Percentiles rank a stretch among this genome's conserved stretches.
Evolutionary conservation across 2,888 invertebrate genomes (phyloP).

Genomic region (Uropetala carovei): DNA sequence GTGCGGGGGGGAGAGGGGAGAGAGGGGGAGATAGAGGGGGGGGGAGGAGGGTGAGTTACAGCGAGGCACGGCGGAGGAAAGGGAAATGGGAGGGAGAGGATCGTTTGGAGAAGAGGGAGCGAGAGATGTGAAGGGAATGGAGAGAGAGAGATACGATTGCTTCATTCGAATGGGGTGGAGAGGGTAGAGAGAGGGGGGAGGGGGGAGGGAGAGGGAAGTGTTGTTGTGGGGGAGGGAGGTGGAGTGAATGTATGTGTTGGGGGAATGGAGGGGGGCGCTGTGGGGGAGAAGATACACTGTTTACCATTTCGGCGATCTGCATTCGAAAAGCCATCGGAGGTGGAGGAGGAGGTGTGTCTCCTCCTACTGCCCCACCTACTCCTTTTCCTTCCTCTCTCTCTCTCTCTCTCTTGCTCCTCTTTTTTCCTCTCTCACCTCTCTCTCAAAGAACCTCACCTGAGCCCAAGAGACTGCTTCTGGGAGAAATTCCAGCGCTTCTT

Average conservation of each 20-base stretch:
- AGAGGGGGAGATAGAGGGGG: not conserved
- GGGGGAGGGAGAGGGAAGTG: conserved; percentile 20
- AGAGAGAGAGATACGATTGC: conserved; percentile 53
- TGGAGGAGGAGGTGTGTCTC: not conserved
- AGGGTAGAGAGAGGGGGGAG: not conserved
- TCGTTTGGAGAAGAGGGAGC: conserved; percentile 66
- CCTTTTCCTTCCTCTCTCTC: not conserved
- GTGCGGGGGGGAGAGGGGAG: not conserved
- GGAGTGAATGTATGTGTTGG: not conserved
- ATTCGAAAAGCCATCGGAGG: conserved; percentile 60
- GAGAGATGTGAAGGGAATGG: not conserved
- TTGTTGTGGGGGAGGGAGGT: conserved; percentile 40
- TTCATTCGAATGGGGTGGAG: conserved; percentile 41
- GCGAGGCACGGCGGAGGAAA: conserved; percentile 53
- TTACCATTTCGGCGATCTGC: conserved; percentile 62
- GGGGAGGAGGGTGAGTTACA: conserved; percentile 5
- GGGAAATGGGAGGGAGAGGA: conserved; percentile 66
- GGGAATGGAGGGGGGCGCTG: conserved; percentile 52
- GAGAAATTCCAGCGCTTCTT: conserved; percentile 40
- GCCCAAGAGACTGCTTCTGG: conserved; percentile 52
- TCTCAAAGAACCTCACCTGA: conserved; percentile 61
- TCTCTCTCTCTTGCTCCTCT: not conserved
- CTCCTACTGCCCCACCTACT: not conserved
- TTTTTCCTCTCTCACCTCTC: not conserved
- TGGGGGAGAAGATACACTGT: conserved; percentile 66